Percentiles rank a stretch among this genome's conserved stretches.
These are phyloP conservation scores for Oscheius sp. DNA, from an alignment of 2,888 invertebrate genomes.

Conservation along the genomic window DNA sequence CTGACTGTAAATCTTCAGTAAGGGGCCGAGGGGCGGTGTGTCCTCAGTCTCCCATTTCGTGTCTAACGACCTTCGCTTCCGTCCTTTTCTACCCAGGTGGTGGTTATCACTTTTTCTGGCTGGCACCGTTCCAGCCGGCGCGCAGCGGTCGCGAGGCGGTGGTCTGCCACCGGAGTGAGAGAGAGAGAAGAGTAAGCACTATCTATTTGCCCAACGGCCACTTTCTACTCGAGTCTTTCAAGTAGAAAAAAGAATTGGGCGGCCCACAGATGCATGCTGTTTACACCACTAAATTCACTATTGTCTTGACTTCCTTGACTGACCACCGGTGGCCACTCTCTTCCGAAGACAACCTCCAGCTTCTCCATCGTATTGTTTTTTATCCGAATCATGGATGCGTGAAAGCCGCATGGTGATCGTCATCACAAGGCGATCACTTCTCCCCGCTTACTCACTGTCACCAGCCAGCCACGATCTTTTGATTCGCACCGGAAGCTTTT, in stretches of 20 bases:
- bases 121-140: slow-evolving; percentile 32
- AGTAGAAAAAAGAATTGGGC: slow-evolving; percentile 16
- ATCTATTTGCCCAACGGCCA: slow-evolving; percentile 36
- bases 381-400: no score
- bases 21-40: background rate
- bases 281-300: background rate
- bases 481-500: no score
- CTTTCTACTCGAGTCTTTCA: slow-evolving; percentile 30
- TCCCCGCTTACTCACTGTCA: no score
- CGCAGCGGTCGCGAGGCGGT: slow-evolving; percentile 32
- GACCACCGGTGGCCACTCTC: no score
- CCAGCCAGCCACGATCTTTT: no score
- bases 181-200: slow-evolving; percentile 36
- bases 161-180: slow-evolving; percentile 16
- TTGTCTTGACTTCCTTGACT: no score
- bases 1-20: background rate
- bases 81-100: slow-evolving; percentile 28
- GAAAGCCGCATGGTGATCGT: no score
- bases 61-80: slow-evolving; percentile 24
- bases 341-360: no score
- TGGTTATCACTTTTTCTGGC: slow-evolving; percentile 23
- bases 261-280: slow-evolving; percentile 5
- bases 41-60: slow-evolving; percentile 27
- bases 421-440: no score
- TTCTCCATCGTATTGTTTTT: no score